A percentile compares a stretch with the other conserved stretches of the same genome.
These are phyloP conservation scores for Himalopsyche kuldschensis DNA, from an alignment of 2,888 invertebrate genomes.

Conservation along the genomic window DNA sequence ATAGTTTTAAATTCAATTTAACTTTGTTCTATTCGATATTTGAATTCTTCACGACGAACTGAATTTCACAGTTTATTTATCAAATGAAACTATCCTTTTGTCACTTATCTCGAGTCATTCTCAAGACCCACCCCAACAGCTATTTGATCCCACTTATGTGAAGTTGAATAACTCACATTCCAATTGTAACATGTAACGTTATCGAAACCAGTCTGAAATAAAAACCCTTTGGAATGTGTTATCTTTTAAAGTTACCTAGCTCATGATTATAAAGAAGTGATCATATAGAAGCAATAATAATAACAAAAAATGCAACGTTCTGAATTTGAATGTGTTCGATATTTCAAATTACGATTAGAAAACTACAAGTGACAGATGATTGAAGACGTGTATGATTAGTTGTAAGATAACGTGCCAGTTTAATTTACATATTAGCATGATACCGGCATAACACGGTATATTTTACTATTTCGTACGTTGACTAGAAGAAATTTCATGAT, in stretches of 20 bases:
- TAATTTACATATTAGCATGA: background rate
- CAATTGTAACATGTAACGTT: background rate
- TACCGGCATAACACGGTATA: background rate
- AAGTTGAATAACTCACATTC: background rate
- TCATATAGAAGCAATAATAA: background rate
- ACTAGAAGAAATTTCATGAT: background rate
- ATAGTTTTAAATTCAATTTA: no score
- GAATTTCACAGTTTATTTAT: no score
- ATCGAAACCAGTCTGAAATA: background rate
- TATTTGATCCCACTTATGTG: background rate
- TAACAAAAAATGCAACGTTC: background rate
- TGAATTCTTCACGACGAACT: no score
- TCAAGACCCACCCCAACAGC: no score
- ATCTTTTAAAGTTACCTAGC: background rate
- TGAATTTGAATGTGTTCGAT: background rate
- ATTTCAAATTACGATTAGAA: background rate
- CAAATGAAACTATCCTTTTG: no score
- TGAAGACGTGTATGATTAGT: background rate
- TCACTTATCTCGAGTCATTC: no score
- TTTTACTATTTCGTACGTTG: background rate
- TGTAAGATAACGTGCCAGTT: background rate
- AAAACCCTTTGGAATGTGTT: background rate
- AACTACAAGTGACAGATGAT: background rate
- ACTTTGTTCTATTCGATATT: no score
- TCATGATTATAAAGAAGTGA: background rate